Evolutionary conservation across 2,888 invertebrate species (phyloP), one percentile per base, ranked within the genome.

Genomic region (Hemithea aestivaria): DNA sequence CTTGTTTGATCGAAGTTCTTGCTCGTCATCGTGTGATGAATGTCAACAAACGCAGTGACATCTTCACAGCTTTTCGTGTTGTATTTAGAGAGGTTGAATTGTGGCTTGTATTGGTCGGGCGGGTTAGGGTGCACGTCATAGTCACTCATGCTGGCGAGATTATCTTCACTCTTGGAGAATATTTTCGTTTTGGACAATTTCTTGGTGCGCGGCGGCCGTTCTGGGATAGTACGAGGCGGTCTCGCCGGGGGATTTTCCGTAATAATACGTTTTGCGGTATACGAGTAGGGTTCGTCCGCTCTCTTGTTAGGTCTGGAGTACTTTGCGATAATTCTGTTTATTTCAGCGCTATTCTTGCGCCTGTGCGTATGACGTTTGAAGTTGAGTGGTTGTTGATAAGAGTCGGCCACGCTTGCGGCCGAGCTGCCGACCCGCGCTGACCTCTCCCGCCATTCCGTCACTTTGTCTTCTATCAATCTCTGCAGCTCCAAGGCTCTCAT

Each of bases 251-350:
- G 67, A 48, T 58, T 53, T 39, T 69, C 66, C 21, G 63, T 55
- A 50, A 50, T 46, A 46, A 60, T 61, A 21, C 64, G 67, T 45
- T 64, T 50, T 21, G 62, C 45, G n/a, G 47, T 53, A 47, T 57
- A 53, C 57, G 70, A 53, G 48, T 57, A 53, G 57, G 70, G 69
- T 53, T 78, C 78, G 72, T 72, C 75, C 64, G 80, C 53, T 66
- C 79, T 74, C 69, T 73, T 77, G 58, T 68, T 74, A 50, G 80
- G 73, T 58, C 68, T 79, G 40, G 87, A 87, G 69, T 87, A 87
- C 72, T 87, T 88, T 69, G 85, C 76, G 76, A 87, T 82, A 73
- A 87, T 87, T 81, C 80, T 85, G 64, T 87, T 87, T 69, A 88
- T 81, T 81, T 87, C 87, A 65, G 79, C 76, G 70, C 82, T 83